Percentiles rank a stretch among this genome's conserved stretches.
phyloP scores from a whole-genome alignment of 30 jellyfish, hydroid and myxozoan species.

The Nemopilema nomurai region DNA sequence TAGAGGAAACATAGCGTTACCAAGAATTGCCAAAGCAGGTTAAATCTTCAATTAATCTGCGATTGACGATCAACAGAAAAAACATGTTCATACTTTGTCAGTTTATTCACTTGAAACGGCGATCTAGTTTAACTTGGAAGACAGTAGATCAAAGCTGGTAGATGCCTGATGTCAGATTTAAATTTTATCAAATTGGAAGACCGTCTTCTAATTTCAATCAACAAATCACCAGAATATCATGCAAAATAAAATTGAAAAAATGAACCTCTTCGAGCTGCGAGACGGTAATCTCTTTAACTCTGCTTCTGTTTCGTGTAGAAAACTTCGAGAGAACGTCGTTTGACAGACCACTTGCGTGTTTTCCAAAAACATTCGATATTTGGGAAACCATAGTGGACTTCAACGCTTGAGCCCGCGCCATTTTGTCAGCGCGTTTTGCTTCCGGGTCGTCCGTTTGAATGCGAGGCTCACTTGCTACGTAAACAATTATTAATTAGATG shows the following conservation, averaged over 20 bases:
- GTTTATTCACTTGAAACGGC: too few species aligned
- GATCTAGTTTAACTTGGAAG: too few species aligned
- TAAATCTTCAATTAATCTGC: too few species aligned
- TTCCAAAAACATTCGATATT: constrained; percentile 64
- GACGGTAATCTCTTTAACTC: constrained; percentile 48
- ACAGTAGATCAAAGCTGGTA: too few species aligned
- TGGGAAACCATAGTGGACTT: constrained; percentile 63
- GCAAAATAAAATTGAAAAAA: not conserved
- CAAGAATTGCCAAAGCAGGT: too few species aligned
- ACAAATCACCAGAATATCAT: not conserved
- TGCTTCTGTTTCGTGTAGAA: constrained; percentile 40
- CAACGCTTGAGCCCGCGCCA: constrained; percentile 9
- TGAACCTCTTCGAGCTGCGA: constrained; percentile 77
- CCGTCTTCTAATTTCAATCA: too few species aligned
- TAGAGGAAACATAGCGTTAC: too few species aligned
- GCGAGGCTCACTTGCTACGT: not conserved
- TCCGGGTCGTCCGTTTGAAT: not conserved
- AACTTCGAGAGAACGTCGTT: constrained; percentile 69
- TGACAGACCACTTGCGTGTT: constrained; percentile 71
- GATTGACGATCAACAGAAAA: too few species aligned
- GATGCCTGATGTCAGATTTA: too few species aligned
- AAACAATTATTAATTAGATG: too few species aligned
- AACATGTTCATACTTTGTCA: too few species aligned
- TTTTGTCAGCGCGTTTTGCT: constrained; percentile 1
- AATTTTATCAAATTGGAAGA: too few species aligned